These are phyloP conservation scores for Abrostola tripartita DNA, from an alignment of 2,888 invertebrate species.

Conservation along the genomic window DNA sequence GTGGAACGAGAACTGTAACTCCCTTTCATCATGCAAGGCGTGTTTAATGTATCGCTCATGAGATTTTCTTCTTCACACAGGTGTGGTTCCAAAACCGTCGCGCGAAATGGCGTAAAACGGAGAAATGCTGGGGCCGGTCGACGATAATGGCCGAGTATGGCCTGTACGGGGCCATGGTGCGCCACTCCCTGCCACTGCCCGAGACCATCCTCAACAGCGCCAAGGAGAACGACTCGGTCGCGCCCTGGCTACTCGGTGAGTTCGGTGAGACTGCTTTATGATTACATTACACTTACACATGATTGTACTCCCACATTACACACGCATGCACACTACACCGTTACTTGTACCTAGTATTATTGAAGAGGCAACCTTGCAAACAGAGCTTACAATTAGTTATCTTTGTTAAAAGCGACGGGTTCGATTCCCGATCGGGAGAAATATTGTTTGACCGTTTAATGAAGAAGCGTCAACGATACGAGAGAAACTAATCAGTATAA, in stretches of 20 bases:
- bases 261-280: constrained; percentile 64
- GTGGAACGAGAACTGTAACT: too few relatives aligned
- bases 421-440: too few relatives aligned
- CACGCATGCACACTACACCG: background rate
- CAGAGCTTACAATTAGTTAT: too few relatives aligned
- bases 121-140: constrained; percentile 99
- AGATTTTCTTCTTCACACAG: constrained; percentile 86
- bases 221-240: constrained; percentile 98
- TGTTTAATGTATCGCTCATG: background rate
- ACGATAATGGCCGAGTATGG: constrained; percentile 99
- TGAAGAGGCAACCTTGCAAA: too few relatives aligned
- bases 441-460: too few relatives aligned
- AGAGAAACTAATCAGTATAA: too few relatives aligned
- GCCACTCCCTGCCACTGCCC: constrained; percentile 99
- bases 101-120: constrained; percentile 99
- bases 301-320: background rate
- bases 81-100: constrained; percentile 99
- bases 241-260: constrained; percentile 99
- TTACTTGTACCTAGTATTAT: too few relatives aligned
- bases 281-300: constrained; percentile 22
- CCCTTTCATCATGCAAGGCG: background rate
- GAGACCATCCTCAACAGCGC: constrained; percentile 99
- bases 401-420: too few relatives aligned
- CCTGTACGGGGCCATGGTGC: constrained; percentile 99
- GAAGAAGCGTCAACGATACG: too few relatives aligned